Conservation (phyloP, 2,113 vertebrate species). For the Nematolebias whitei region DNA sequence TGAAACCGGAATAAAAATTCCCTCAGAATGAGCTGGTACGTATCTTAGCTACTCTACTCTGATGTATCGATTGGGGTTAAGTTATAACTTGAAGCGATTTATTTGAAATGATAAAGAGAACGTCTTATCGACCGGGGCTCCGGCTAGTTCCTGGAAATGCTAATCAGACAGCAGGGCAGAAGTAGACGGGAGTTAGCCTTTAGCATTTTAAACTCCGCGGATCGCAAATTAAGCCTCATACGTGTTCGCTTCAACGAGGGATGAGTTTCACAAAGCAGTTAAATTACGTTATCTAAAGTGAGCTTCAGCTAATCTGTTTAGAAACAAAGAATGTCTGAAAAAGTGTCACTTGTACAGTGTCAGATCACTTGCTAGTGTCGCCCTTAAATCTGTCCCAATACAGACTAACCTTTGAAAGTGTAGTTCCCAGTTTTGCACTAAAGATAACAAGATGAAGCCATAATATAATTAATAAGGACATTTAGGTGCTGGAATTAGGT, state of each 20-base stretch:
- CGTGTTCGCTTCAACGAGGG: neutral
- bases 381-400: too few species aligned
- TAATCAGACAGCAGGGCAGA: slow-evolving; percentile 8
- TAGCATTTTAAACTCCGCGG: slow-evolving; percentile 36
- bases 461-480: too few species aligned
- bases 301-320: neutral
- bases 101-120: neutral
- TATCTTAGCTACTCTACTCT: slow-evolving; percentile 14
- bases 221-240: neutral
- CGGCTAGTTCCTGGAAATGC: slow-evolving; percentile 61
- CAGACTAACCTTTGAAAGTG: too few species aligned
- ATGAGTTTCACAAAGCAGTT: neutral
- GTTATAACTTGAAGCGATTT: neutral
- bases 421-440: too few species aligned
- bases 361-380: too few species aligned
- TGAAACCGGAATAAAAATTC: slow-evolving; percentile 65
- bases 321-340: neutral
- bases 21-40: slow-evolving; percentile 83
- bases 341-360: too few species aligned
- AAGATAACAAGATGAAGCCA: too few species aligned
- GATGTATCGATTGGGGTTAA: neutral
- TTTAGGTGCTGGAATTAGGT: too few species aligned
- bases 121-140: slow-evolving; percentile 22
- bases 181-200: slow-evolving; percentile 18
- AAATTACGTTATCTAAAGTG: neutral